phyloP scores from a whole-genome alignment of 2,888 invertebrate species.

The Eristalis intricaria region DNA sequence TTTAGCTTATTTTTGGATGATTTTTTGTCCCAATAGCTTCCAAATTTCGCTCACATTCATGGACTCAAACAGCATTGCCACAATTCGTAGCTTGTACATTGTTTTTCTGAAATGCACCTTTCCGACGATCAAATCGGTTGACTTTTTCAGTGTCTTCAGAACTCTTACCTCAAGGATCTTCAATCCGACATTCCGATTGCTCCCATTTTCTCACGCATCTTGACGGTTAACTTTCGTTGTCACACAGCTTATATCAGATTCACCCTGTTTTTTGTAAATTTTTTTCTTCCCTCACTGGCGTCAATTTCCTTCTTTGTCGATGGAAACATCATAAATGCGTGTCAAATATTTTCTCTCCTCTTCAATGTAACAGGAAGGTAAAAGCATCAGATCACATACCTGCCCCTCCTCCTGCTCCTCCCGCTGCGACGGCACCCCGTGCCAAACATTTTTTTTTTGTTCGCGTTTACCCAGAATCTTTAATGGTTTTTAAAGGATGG shows the following conservation, averaged over 20 bases:
- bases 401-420: neutral
- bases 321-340: slow-evolving; percentile 48
- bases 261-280: slow-evolving; percentile 8
- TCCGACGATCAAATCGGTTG: no score
- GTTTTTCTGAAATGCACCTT: no score
- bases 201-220: no score
- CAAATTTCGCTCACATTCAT: no score
- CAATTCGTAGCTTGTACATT: no score
- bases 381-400: neutral
- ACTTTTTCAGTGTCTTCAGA: no score
- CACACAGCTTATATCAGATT: neutral
- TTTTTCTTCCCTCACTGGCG: neutral
- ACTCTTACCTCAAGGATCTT: no score
- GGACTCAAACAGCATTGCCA: no score
- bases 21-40: no score
- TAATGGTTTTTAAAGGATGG: slow-evolving; percentile 64
- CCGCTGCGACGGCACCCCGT: neutral
- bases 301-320: slow-evolving; percentile 39
- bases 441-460: neutral
- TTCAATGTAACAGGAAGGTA: slow-evolving; percentile 42
- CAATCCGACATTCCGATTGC: no score
- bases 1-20: no score
- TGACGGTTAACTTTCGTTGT: neutral
- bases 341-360: slow-evolving; percentile 18
- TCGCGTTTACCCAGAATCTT: slow-evolving; percentile 6